A percentile compares a stretch with the other conserved stretches of the same genome.
These are phyloP conservation scores for Asarcornis scutulata DNA, from an alignment of 2,113 vertebrate species.

Conservation along the genomic window DNA sequence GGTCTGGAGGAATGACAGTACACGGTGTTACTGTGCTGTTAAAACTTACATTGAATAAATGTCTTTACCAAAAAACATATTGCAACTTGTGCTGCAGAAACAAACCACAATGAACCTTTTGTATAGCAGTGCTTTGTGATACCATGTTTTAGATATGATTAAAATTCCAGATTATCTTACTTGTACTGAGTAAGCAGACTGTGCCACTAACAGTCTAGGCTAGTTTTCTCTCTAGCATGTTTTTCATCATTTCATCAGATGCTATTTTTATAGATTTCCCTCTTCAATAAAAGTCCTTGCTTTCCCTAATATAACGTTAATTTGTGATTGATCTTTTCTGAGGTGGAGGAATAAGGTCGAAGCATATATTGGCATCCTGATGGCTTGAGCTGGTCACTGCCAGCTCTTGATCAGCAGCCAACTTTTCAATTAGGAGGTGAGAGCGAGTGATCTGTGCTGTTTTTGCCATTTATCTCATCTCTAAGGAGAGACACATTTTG, in stretches of 20 bases:
- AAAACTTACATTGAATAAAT: background rate
- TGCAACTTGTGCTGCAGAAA: background rate
- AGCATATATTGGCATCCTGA: conserved; percentile 38
- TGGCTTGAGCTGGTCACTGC: conserved; percentile 58
- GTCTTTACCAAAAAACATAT: background rate
- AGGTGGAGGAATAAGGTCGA: conserved; percentile 58
- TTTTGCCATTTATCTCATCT: conserved; percentile 56
- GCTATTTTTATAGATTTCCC: conserved; percentile 18
- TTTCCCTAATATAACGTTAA: conserved; percentile 61
- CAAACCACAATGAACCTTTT: background rate
- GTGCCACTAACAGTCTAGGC: background rate
- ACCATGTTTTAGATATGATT: background rate
- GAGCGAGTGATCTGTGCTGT: conserved; percentile 58
- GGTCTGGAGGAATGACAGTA: background rate
- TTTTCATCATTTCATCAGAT: conserved; percentile 6
- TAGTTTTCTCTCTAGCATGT: conserved; percentile 24
- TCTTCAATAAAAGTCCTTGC: background rate
- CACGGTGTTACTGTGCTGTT: background rate
- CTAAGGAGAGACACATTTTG: background rate
- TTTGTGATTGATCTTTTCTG: conserved; percentile 58
- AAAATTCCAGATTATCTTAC: background rate
- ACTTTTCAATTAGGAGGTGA: conserved; percentile 77
- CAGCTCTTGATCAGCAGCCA: conserved; percentile 70
- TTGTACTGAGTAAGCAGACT: background rate
- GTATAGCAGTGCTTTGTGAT: background rate